These are phyloP conservation scores for Oreochromis aureus DNA, from an alignment of 2,113 vertebrate species.

Conservation along the genomic window DNA sequence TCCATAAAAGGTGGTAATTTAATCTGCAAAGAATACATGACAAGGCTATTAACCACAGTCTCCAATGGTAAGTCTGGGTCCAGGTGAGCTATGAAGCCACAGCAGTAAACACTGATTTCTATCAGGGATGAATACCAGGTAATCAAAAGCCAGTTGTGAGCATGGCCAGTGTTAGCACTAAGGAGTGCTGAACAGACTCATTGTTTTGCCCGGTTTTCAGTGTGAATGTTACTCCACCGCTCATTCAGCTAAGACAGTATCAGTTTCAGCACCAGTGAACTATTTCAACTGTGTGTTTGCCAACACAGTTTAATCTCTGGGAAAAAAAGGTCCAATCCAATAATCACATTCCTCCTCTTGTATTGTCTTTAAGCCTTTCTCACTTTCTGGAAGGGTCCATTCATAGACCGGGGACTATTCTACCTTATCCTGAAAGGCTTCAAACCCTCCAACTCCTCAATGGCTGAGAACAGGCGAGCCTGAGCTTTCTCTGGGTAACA, in stretches of 20 bases:
- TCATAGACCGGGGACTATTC: constrained; percentile 58
- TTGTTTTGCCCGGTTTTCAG: neutral
- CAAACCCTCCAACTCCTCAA: constrained; percentile 58
- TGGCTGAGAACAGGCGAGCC: constrained; percentile 62
- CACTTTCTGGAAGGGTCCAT: constrained; percentile 60
- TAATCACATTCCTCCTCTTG: constrained; percentile 57
- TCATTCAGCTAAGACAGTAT: constrained; percentile 21
- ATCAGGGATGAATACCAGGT: constrained; percentile 19
- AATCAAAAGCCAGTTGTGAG: constrained; percentile 7
- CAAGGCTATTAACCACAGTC: neutral
- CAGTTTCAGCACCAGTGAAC: constrained; percentile 25
- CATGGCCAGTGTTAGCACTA: neutral
- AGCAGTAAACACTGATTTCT: constrained; percentile 6
- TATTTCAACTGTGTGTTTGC: constrained; percentile 54
- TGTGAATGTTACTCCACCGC: neutral
- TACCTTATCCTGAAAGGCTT: constrained; percentile 61
- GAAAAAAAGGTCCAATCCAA: constrained; percentile 26
- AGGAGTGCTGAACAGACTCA: neutral
- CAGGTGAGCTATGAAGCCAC: neutral
- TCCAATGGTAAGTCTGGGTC: neutral
- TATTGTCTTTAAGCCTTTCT: constrained; percentile 56
- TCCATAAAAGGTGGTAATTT: neutral
- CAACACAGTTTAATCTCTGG: constrained; percentile 54
- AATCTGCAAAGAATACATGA: neutral
- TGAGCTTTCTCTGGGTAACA: constrained; percentile 66